A percentile compares a stretch with the other conserved stretches of the same genome.
Evolutionary conservation across 2,797 vertebrate genomes (phyloP).

Genomic region (Intellagama lesueurii): DNA sequence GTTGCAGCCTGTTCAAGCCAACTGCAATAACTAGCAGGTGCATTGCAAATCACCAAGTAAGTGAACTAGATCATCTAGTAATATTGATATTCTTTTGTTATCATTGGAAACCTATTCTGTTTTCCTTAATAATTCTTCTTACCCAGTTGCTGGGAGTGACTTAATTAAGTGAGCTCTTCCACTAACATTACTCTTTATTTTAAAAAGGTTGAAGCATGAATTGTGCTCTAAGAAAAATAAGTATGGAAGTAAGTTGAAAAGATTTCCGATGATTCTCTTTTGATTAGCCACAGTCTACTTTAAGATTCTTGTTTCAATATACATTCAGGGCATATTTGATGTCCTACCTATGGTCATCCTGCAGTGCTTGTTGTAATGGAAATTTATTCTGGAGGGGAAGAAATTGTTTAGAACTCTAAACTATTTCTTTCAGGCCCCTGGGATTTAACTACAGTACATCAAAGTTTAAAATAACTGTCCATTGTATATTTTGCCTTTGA

Average conservation of each 20-base stretch:
- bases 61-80: not conserved
- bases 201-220: not conserved
- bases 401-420: conserved; percentile 57
- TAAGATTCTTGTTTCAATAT: conserved; percentile 4
- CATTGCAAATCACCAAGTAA: not conserved
- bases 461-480: conserved; percentile 66
- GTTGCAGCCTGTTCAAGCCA: not conserved
- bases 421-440: conserved; percentile 65
- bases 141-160: not conserved
- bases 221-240: not conserved
- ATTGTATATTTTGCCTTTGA: conserved; percentile 78
- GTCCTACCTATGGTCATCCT: conserved; percentile 5
- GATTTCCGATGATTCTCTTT: not conserved
- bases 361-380: conserved; percentile 47
- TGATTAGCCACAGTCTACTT: conserved; percentile 19
- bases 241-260: not conserved
- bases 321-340: conserved; percentile 10
- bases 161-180: conserved; percentile 1
- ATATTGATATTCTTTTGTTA: not conserved
- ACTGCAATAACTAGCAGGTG: not conserved
- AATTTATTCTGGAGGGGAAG: conserved; percentile 53
- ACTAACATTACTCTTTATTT: not conserved
- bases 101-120: not conserved
- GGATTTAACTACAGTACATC: conserved; percentile 63
- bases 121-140: not conserved